A percentile compares a stretch with the other conserved stretches of the same genome.
Conservation (phyloP, 2,888 invertebrate species). For the Machimus rusticus region DNA sequence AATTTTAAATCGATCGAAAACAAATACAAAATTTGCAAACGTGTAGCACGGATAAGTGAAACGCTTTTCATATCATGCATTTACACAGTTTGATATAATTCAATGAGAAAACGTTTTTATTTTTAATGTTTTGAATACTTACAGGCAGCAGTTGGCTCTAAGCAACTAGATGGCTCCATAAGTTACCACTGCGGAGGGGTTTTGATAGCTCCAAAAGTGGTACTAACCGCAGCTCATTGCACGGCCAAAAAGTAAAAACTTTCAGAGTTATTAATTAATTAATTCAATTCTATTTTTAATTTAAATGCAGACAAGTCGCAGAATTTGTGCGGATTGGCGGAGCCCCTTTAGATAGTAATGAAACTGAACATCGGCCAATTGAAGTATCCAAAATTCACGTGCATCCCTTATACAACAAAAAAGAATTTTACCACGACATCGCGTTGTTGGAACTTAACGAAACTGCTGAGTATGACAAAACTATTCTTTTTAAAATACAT, state of each 20-base stretch:
- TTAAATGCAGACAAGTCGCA: neutral
- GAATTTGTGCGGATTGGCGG: neutral
- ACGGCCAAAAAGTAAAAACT: slow-evolving; percentile 42
- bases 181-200: slow-evolving; percentile 61
- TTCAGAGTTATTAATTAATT: neutral
- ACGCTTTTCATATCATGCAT: no score
- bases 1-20: neutral
- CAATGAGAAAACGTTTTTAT: neutral
- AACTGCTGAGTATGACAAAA: neutral
- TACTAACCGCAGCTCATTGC: slow-evolving; percentile 59
- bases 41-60: no score
- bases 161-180: neutral
- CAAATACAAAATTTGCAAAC: no score
- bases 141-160: slow-evolving; percentile 59
- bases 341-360: neutral
- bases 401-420: slow-evolving; percentile 27
- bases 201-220: slow-evolving; percentile 55
- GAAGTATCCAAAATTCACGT: neutral
- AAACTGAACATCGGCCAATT: neutral
- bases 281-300: neutral
- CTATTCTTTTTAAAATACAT: no score
- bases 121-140: neutral
- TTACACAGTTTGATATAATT: neutral
- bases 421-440: slow-evolving; percentile 35
- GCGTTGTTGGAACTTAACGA: slow-evolving; percentile 5